Evolutionary conservation across 2,113 vertebrate genomes (phyloP), one percentile per base, ranked within the genome.

Genomic region (Callaeas wilsoni): DNA sequence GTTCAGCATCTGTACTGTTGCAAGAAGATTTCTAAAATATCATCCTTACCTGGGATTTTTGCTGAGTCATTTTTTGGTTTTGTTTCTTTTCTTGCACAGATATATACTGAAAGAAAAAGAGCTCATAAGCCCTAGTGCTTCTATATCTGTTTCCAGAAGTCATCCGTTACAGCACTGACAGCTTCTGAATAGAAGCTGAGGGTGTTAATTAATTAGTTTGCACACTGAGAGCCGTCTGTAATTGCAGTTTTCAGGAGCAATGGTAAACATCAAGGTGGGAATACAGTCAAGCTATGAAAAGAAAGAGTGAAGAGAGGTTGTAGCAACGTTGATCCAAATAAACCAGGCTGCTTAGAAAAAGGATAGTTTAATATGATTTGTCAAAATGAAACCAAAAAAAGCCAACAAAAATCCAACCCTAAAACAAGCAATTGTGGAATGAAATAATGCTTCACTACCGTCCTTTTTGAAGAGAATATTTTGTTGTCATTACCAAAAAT

Each of bases 171-270:
- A 78, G 21, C 60, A 35, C n/a, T 39, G 39, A 23, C 7, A 35
- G 30, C 30, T 35, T 73, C 64, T 80, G 57, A 90, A 39, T 49
- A 67, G 64, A 70, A 76, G 46, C 85, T 49, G 42, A 77, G 63
- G 19, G 84, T 82, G 69, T 75, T 93, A 93, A 89, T 93, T 90
- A 92, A 93, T 93, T 81, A 93, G 41, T 35, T 60, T 67, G 42
- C 68, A 56, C 29, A 33, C 27, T n/a, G 55, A 80, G 70, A 55
- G 16, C 39, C 0, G 0, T 39, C 41, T 69, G 29, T 78, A 90
- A 93, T 74, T 82, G 77, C 50, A 79, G 55, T 83, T 92, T 94
- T 74, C n/a, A 73, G 75, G 81, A 90, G 21, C 56, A 63, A 30
- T 62, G 27, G 20, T 94, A 95, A 87, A 89, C 41, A 84, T 57